Conservation (phyloP, 1,140 invertebrate species). For the Lasaia peninsularis region DNA sequence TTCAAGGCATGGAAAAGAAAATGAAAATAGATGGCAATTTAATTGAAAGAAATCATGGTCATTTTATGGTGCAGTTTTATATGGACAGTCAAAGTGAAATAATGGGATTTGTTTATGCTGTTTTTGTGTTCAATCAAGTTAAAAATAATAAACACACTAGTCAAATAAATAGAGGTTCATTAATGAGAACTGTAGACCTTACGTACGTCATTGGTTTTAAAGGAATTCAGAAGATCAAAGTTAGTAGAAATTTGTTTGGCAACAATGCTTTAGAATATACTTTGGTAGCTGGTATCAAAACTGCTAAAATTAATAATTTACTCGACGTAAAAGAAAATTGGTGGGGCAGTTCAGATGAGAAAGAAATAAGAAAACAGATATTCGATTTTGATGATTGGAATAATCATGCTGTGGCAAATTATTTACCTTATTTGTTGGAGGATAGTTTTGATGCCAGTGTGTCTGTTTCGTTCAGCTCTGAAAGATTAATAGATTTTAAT, state of each 20-base stretch:
- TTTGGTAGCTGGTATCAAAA: constrained; percentile 93
- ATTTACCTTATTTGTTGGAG: constrained; percentile 90
- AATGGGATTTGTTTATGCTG: constrained; percentile 87
- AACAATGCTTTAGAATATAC: constrained; percentile 95
- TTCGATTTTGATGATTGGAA: constrained; percentile 99
- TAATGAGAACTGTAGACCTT: constrained; percentile 78
- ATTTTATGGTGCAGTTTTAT: constrained; percentile 92
- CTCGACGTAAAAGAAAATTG: constrained; percentile 96
- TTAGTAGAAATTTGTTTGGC: constrained; percentile 94
- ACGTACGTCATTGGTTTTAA: constrained; percentile 94
- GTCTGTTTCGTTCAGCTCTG: constrained; percentile 82
- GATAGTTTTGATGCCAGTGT: constrained; percentile 86
- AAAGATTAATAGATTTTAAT: constrained; percentile 79
- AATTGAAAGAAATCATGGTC: constrained; percentile 89
- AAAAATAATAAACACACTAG: constrained; percentile 82
- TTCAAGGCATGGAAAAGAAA: constrained; percentile 98
- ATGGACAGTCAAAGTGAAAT: constrained; percentile 96
- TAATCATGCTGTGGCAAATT: constrained; percentile 95
- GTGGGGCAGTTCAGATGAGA: constrained; percentile 91
- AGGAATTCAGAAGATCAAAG: constrained; percentile 95
- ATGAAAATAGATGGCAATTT: constrained; percentile 88
- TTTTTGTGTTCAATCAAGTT: constrained; percentile 89
- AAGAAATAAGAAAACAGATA: constrained; percentile 88
- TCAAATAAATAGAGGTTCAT: constrained; percentile 52
- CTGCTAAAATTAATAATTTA: constrained; percentile 90